These are phyloP conservation scores for Rhombomys opimus DNA, from an alignment of 2,113 vertebrate genomes.

Conservation along the genomic window DNA sequence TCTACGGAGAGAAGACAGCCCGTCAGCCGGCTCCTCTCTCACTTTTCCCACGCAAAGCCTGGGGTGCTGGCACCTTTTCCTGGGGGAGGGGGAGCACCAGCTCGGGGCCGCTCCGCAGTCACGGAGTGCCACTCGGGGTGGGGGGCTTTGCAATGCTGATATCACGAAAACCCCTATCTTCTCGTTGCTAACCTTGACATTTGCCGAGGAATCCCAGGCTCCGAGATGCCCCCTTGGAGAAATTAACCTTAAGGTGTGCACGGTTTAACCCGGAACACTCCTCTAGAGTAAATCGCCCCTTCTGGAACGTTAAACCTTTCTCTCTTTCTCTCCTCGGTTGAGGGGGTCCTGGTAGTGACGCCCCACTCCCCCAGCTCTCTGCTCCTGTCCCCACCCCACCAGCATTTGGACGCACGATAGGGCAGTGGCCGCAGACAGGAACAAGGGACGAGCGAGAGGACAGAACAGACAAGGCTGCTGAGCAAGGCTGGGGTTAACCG, in stretches of 20 bases:
- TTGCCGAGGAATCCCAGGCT: neutral
- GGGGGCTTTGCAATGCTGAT: neutral
- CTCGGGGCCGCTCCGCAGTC: neutral
- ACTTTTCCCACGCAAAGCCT: neutral
- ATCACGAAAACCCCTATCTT: neutral
- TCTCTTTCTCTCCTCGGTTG: neutral
- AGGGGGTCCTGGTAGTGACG: neutral
- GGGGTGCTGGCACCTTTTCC: neutral
- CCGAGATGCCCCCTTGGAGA: neutral
- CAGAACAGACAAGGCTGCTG: neutral
- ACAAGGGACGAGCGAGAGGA: neutral
- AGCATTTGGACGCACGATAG: slow-evolving; percentile 34
- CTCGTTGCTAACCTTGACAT: neutral
- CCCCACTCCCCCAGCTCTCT: fast-evolving
- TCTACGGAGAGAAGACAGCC: slow-evolving; percentile 53
- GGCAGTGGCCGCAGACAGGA: slow-evolving; percentile 51
- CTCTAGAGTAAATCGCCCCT: neutral
- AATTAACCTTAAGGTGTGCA: neutral
- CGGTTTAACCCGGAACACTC: neutral
- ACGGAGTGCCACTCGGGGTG: fast-evolving
- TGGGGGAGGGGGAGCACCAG: neutral
- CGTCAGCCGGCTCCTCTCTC: neutral
- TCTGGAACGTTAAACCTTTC: neutral
- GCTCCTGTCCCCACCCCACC: neutral
- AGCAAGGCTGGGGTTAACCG: neutral